Evolutionary conservation across 1,140 invertebrate species (phyloP), one percentile per base, ranked within the genome.

Genomic region (Prorops nasuta): DNA sequence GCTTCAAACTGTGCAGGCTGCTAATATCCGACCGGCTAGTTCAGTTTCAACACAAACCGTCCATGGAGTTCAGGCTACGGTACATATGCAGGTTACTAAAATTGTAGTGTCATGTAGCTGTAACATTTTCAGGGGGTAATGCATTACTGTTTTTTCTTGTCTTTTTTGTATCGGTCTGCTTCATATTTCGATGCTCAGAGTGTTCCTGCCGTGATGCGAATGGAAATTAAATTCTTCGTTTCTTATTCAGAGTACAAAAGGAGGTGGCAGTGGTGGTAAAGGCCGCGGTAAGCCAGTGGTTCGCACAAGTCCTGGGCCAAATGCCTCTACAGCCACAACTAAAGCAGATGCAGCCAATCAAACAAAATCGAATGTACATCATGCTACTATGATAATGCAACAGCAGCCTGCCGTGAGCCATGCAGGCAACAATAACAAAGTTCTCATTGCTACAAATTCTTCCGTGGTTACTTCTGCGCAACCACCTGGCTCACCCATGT

Each of bases 11-110:
- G 66, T 76, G 3, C 74, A 79, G 49, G 56, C 71, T 21, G 74
- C 82, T 3, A 81, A 80, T 44, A 88, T 88, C 39, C 76, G 88
- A 34, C 87, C 88, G 0, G 86, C 86, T 1, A 86, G 85, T 58
- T 88, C 86, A 1, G 87, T 91, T 3, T 89, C 88, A 1, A 90
- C 87, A 3, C 88, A 91, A 72, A 90, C 87, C 2, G 82, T 83
- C 44, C 84, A 83, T 42, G 83, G 83, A 55, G 73, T 79, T 2
- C 83, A 83, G 67, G 79, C 81, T 44, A 83, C 81, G 65, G 83
- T 81, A 72, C 61, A 70, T 51, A 54, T 45, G 56, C 67, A 71
- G 60, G 63, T 72, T 60, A 55, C 44, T 66, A 57, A 51, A 40
- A 58, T 28, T 10, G 10, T 4, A 28, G 10, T 28, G 4, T 6